Percentiles rank a stretch among this genome's conserved stretches.
phyloP scores from a whole-genome alignment of 2,888 invertebrate species.

The Barypeithes pellucidus region DNA sequence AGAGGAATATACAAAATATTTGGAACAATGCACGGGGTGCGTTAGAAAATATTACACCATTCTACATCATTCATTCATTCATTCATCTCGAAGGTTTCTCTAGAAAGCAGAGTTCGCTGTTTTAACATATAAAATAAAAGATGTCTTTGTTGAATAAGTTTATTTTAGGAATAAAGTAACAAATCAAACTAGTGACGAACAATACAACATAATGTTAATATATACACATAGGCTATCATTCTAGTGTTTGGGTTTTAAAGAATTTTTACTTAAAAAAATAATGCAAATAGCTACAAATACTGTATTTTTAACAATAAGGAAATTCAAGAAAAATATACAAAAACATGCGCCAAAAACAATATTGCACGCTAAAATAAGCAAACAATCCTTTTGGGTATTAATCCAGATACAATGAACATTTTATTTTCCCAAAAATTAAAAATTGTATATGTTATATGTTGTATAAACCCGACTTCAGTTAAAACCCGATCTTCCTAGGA shows the following conservation, averaged over 20 bases:
- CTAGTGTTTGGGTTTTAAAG: slow-evolving; percentile 13
- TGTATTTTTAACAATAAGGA: not conserved
- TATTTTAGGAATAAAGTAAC: slow-evolving; percentile 28
- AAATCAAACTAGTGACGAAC: slow-evolving; percentile 25
- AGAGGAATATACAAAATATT: too few relatives aligned
- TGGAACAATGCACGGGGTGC: too few relatives aligned
- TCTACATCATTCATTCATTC: too few relatives aligned
- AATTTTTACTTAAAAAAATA: slow-evolving; percentile 9
- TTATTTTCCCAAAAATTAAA: too few relatives aligned
- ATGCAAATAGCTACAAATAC: slow-evolving; percentile 17
- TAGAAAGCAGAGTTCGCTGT: too few relatives aligned
- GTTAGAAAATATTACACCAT: too few relatives aligned
- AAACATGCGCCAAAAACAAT: not conserved
- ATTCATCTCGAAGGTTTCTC: too few relatives aligned
- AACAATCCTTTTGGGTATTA: too few relatives aligned
- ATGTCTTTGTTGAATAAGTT: slow-evolving; percentile 9
- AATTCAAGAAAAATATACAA: not conserved
- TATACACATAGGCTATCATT: slow-evolving; percentile 22
- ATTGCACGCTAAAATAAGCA: not conserved
- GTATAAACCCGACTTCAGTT: too few relatives aligned
- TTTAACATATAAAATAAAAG: slow-evolving; percentile 1
- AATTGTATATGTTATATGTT: too few relatives aligned
- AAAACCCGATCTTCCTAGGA: too few relatives aligned
- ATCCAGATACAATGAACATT: too few relatives aligned
- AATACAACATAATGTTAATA: slow-evolving; percentile 21